Evolutionary conservation across 2,113 vertebrate genomes (phyloP), one percentile per base, ranked within the genome.

Genomic region (Pomatostomus ruficeps): DNA sequence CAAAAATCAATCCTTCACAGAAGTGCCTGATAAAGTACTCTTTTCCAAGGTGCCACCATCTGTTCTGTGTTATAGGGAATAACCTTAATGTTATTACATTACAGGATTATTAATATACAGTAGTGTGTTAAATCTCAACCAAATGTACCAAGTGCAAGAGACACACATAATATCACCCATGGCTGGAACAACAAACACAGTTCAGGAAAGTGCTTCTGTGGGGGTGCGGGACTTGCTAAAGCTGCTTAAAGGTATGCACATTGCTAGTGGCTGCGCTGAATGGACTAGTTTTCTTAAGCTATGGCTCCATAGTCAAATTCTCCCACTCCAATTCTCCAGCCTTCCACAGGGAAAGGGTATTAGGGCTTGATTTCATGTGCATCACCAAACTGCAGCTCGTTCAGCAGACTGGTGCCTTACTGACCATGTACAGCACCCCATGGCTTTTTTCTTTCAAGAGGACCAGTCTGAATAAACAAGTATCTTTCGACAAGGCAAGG

Each of bases 41-140:
- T 68, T 94, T 96, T 83, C 36, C 77, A 91, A 65, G 66, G 62
- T 89, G 78, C 33, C 22, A 35, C 62, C 85, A 92, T 92, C 77
- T 95, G 86, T 88, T 95, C 65, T 78, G 36, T 75, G 36, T 85
- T 93, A 89, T 0, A 17, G 23, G 38, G 36, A 96, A 89, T 89
- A 95, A 92, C 62, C 76, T 84, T 67, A 61, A 91, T 96, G 52
- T 81, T 91, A 91, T 85, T 89, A 89, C 48, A 76, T 82, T 88
- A 91, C 58, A 91, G 35, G n/a, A 94, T 92, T 96, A 82, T 92
- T 92, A 89, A 89, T 91, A 58, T 43, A 70, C 31, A 73, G 49
- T 81, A 86, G 40, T 78, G 61, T 73, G 74, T 63, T 88, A 91
- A 85, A 96, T 72, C 65, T 92, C 63, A 93, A 94, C 23, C 84